These are phyloP conservation scores for Phocoena phocoena DNA, from an alignment of 2,113 vertebrate genomes.

Conservation along the genomic window DNA sequence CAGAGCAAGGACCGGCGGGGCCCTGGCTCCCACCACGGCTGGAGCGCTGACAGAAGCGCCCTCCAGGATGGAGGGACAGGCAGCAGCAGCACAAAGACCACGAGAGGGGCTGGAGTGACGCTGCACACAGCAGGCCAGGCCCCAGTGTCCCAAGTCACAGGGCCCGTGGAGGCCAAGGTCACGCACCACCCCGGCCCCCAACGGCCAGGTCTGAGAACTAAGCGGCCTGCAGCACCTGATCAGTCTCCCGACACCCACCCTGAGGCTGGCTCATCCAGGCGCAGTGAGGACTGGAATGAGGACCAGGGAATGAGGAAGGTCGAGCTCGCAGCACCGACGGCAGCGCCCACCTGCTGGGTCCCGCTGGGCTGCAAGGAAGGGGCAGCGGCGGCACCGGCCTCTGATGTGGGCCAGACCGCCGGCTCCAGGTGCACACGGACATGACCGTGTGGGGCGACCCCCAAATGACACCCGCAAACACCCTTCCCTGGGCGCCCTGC, in stretches of 20 bases:
- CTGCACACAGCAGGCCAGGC: fast-evolving
- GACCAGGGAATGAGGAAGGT: fast-evolving
- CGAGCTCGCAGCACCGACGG: fast-evolving
- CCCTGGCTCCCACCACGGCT: fast-evolving
- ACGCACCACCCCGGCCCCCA: not conserved
- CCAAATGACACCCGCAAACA: not conserved
- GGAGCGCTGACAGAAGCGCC: not conserved
- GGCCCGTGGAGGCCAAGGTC: too few species aligned
- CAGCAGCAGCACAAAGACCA: not conserved
- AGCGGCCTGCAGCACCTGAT: fast-evolving
- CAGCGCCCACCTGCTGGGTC: fast-evolving
- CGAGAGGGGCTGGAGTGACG: fast-evolving
- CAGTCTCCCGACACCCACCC: not conserved
- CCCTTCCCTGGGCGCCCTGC: fast-evolving
- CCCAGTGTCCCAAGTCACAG: not conserved
- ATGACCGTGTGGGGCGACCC: too few species aligned
- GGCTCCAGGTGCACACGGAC: not conserved
- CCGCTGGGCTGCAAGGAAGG: too few species aligned
- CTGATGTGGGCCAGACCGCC: fast-evolving
- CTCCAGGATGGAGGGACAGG: fast-evolving
- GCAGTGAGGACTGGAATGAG: not conserved
- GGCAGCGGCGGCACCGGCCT: fast-evolving
- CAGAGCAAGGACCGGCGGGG: fast-evolving
- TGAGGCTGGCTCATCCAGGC: not conserved
- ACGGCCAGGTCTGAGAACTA: not conserved